phyloP scores from a whole-genome alignment of 2,113 vertebrate genomes.

The Puntigrus tetrazona region DNA sequence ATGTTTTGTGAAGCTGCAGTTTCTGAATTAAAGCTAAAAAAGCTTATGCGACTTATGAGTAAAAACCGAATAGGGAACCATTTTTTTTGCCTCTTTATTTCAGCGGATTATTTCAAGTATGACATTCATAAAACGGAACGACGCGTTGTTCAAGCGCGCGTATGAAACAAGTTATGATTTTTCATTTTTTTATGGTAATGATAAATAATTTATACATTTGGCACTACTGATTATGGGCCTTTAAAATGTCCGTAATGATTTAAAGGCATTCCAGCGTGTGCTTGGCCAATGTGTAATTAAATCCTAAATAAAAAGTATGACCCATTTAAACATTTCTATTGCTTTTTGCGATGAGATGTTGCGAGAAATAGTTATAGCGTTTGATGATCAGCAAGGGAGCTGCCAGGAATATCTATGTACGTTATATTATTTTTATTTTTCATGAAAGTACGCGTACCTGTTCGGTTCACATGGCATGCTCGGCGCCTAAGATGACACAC shows the following conservation, averaged over 20 bases:
- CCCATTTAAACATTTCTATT: constrained; percentile 17
- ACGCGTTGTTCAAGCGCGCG: not conserved
- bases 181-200: constrained; percentile 56
- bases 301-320: constrained; percentile 26
- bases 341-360: constrained; percentile 5
- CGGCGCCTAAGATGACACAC: not conserved
- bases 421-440: constrained; percentile 5
- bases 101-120: not conserved
- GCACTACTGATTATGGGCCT: constrained; percentile 53
- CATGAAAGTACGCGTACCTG: not conserved
- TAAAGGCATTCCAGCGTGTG: constrained; percentile 11
- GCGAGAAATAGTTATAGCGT: not conserved
- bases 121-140: not conserved
- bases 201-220: constrained; percentile 61
- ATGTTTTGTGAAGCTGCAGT: not conserved
- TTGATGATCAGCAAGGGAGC: not conserved
- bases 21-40: not conserved
- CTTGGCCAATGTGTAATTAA: constrained; percentile 23
- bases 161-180: constrained; percentile 47
- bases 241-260: constrained; percentile 54
- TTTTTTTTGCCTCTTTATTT: not conserved
- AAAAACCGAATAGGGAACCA: not conserved
- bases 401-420: not conserved
- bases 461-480: not conserved
- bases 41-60: not conserved